These are phyloP conservation scores for Criorhina ranunculi DNA, from an alignment of 2,888 invertebrate genomes.

Conservation along the genomic window DNA sequence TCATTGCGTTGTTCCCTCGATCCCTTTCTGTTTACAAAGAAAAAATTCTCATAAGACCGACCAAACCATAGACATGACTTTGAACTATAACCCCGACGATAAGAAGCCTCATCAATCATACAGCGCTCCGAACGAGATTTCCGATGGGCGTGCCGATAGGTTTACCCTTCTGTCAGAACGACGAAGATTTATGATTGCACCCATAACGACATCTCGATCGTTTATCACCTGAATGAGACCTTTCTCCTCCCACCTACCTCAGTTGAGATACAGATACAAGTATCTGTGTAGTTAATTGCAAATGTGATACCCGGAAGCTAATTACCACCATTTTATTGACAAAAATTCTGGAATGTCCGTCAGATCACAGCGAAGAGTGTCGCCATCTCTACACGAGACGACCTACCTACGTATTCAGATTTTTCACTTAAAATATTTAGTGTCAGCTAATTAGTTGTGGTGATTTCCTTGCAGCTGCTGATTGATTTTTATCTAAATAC, in stretches of 20 bases:
- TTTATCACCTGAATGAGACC: conserved; percentile 57
- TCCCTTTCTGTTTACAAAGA: conserved; percentile 21
- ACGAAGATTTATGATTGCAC: conserved; percentile 71
- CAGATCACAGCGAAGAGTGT: conserved; percentile 12
- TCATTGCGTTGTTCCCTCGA: neutral
- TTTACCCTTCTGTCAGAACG: conserved; percentile 61
- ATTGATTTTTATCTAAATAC: conserved; percentile 68
- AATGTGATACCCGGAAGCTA: conserved; percentile 69
- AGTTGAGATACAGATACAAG: neutral
- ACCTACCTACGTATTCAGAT: conserved; percentile 48
- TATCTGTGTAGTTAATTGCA: conserved; percentile 46
- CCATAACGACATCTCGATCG: conserved; percentile 63
- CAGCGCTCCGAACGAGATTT: conserved; percentile 43
- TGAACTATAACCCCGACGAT: conserved; percentile 62
- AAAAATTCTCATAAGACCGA: conserved; percentile 23
- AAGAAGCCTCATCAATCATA: conserved; percentile 66
- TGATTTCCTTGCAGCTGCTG: conserved; percentile 68
- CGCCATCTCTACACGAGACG: conserved; percentile 5
- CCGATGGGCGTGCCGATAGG: conserved; percentile 63
- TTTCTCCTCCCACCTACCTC: neutral
- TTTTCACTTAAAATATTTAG: conserved; percentile 67
- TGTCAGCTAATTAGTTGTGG: conserved; percentile 69
- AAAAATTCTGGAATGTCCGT: conserved; percentile 44
- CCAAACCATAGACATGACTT: conserved; percentile 37
- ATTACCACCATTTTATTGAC: conserved; percentile 59